phyloP scores from a whole-genome alignment of 2,797 vertebrate species.

The Xerus rutilus region DNA sequence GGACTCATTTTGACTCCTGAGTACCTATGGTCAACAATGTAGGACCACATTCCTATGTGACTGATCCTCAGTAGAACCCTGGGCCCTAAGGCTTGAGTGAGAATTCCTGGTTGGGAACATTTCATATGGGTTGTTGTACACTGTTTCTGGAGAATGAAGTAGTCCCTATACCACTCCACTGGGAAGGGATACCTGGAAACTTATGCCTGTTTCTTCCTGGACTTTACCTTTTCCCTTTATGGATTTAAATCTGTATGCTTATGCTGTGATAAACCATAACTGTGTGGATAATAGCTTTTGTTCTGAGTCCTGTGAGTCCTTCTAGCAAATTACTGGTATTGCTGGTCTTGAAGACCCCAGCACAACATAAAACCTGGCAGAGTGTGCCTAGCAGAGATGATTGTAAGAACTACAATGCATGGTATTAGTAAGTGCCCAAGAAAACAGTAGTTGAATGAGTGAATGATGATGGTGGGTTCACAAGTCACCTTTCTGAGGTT shows the following conservation, averaged over 20 bases:
- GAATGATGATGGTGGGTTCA: not conserved
- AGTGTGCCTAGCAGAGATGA: not conserved
- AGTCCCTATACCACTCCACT: not conserved
- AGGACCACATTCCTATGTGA: not conserved
- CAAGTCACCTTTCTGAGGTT: not conserved
- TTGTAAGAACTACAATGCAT: not conserved
- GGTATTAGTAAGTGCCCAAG: not conserved
- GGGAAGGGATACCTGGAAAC: not conserved
- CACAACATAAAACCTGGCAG: not conserved
- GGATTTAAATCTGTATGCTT: not conserved
- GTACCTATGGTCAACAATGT: too few relatives aligned
- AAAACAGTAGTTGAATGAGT: not conserved
- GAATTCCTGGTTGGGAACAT: too few relatives aligned
- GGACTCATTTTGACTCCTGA: not conserved
- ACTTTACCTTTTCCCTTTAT: not conserved
- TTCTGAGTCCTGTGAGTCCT: not conserved
- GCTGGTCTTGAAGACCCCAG: not conserved
- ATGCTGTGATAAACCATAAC: not conserved
- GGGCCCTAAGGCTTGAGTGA: too few relatives aligned
- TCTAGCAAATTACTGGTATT: not conserved
- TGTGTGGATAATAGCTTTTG: not conserved
- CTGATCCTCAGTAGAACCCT: too few relatives aligned
- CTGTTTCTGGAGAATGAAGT: not conserved
- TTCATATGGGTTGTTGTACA: accelerated
- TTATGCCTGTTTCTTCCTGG: not conserved